These are phyloP conservation scores for Sibirionetta formosa DNA, from an alignment of 2,797 vertebrate species.

Conservation along the genomic window DNA sequence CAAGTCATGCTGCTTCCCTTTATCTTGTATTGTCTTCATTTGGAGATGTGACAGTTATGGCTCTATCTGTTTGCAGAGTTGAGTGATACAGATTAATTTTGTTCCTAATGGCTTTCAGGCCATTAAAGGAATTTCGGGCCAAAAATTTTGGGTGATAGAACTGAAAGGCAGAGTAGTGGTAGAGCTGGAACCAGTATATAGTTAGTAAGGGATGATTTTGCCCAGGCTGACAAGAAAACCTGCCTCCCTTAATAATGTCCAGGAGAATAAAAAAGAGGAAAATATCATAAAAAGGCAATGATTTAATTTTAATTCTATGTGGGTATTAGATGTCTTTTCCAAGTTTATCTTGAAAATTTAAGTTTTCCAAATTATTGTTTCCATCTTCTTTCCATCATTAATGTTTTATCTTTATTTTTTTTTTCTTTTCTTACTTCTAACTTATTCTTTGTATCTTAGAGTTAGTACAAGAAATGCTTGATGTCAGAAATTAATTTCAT, in stretches of 20 bases:
- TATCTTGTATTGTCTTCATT: too few relatives aligned
- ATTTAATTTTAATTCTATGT: background rate
- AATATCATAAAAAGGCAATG: background rate
- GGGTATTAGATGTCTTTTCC: background rate
- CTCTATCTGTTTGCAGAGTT: background rate
- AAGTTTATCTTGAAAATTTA: background rate
- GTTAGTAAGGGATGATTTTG: background rate
- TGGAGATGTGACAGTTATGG: background rate
- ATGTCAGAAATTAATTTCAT: background rate
- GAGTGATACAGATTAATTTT: background rate
- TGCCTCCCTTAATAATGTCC: background rate
- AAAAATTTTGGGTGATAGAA: background rate
- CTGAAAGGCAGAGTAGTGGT: background rate
- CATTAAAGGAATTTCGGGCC: too few relatives aligned
- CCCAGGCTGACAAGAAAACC: background rate
- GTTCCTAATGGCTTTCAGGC: background rate
- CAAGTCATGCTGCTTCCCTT: too few relatives aligned
- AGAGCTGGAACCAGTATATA: background rate
- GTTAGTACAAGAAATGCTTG: background rate
- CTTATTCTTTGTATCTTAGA: background rate
- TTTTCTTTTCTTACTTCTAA: background rate
- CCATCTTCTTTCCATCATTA: background rate
- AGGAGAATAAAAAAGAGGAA: background rate
- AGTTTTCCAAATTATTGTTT: background rate
- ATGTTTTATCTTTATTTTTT: background rate